Conservation (phyloP, 1,140 invertebrate species). For the Philopotamus ludificatus region DNA sequence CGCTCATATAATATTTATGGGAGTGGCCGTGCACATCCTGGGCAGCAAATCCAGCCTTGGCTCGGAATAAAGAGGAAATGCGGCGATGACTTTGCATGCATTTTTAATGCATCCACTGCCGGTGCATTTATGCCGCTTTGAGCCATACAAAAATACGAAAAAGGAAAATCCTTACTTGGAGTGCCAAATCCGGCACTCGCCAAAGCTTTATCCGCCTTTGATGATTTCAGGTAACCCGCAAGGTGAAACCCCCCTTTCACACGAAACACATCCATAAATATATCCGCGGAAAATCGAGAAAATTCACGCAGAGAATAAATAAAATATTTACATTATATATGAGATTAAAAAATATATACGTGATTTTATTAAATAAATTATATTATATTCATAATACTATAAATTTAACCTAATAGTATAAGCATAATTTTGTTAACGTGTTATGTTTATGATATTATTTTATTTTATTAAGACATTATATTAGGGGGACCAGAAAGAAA, state of each 20-base stretch:
- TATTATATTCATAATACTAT: no score
- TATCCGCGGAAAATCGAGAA: no score
- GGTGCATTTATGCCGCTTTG: not conserved
- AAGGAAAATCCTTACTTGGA: constrained; percentile 9
- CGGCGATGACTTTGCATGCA: constrained; percentile 7
- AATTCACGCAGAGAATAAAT: no score
- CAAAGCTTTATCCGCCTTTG: constrained; percentile 30
- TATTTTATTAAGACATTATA: no score
- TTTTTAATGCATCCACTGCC: not conserved
- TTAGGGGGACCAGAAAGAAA: no score
- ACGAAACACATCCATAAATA: no score
- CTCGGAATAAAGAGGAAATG: not conserved
- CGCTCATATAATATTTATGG: not conserved
- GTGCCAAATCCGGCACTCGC: constrained; percentile 26
- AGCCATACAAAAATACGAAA: not conserved
- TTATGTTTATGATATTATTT: no score
- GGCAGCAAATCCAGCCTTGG: constrained; percentile 15
- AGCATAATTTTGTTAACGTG: no score
- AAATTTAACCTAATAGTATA: no score
- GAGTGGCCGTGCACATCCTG: not conserved
- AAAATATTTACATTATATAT: no score
- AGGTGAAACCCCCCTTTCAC: constrained; percentile 4
- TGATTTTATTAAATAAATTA: no score
- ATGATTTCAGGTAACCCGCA: constrained; percentile 24
- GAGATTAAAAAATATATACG: no score